phyloP scores from a whole-genome alignment of 1,140 invertebrate species.

The Drosophila teissieri region DNA sequence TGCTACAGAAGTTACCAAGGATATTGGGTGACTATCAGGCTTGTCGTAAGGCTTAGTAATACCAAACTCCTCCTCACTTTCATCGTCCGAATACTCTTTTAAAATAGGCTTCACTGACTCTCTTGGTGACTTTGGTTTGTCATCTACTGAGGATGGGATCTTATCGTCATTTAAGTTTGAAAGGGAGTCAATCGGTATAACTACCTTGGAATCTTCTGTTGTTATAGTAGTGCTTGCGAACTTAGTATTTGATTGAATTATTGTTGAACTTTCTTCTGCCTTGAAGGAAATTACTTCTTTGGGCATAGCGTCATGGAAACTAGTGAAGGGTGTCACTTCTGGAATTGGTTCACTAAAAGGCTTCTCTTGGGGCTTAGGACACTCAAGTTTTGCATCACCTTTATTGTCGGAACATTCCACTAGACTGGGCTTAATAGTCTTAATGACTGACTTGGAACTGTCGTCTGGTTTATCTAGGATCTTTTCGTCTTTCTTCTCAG shows the following conservation, averaged over 20 bases:
- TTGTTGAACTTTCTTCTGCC: too few relatives aligned
- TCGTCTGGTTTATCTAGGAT: too few relatives aligned
- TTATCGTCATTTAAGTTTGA: background rate
- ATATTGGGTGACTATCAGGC: too few relatives aligned
- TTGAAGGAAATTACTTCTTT: background rate
- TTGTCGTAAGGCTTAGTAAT: too few relatives aligned
- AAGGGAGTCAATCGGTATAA: too few relatives aligned
- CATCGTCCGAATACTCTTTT: too few relatives aligned
- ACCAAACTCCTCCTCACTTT: too few relatives aligned
- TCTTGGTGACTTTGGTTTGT: background rate
- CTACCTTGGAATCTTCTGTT: too few relatives aligned
- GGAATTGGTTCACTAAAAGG: background rate
- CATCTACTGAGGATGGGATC: background rate
- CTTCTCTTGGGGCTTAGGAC: background rate
- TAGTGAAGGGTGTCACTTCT: background rate
- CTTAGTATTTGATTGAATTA: too few relatives aligned
- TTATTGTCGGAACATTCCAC: background rate
- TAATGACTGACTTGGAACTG: background rate
- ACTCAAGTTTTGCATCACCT: background rate
- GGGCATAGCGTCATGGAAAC: background rate
- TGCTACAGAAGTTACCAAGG: too few relatives aligned
- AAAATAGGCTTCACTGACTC: background rate
- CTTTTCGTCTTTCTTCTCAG: too few relatives aligned
- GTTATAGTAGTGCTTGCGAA: too few relatives aligned
- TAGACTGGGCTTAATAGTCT: background rate